Evolutionary conservation across 2,113 vertebrate species (phyloP).

Genomic region (Hucho hucho): DNA sequence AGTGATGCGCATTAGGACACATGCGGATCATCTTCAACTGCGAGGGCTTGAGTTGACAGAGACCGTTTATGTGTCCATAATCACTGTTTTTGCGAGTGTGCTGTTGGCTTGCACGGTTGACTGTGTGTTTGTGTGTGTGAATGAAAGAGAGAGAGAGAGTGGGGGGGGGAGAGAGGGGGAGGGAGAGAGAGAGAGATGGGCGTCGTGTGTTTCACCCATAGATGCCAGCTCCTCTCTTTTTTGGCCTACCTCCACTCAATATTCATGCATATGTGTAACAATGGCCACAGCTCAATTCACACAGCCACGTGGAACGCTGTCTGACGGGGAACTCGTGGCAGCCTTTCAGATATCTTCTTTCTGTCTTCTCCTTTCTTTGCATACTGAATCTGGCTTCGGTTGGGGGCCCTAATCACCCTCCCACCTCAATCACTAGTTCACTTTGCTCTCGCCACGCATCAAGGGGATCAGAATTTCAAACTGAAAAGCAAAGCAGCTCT

Average conservation of each 20-base stretch:
- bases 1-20: not conserved
- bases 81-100: not conserved
- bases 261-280: constrained; percentile 78
- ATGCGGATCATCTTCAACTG: not conserved
- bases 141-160: not conserved
- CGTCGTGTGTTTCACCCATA: constrained; percentile 36
- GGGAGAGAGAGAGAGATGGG: not conserved
- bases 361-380: constrained; percentile 56
- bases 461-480: constrained; percentile 64
- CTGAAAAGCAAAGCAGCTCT: constrained; percentile 44
- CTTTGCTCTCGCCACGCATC: constrained; percentile 67
- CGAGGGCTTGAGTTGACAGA: not conserved
- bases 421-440: constrained; percentile 62
- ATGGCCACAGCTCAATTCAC: constrained; percentile 79
- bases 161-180: not conserved
- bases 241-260: constrained; percentile 78
- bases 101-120: not conserved
- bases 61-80: not conserved
- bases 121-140: not conserved
- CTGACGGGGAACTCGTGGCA: constrained; percentile 87
- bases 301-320: constrained; percentile 80
- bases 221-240: constrained; percentile 46
- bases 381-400: constrained; percentile 52
- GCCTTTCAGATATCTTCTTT: constrained; percentile 73
- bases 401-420: constrained; percentile 50